A percentile compares a stretch with the other conserved stretches of the same genome.
These are phyloP conservation scores for Rhabdomys dilectus DNA, from an alignment of 2,113 vertebrate species.

Conservation along the genomic window DNA sequence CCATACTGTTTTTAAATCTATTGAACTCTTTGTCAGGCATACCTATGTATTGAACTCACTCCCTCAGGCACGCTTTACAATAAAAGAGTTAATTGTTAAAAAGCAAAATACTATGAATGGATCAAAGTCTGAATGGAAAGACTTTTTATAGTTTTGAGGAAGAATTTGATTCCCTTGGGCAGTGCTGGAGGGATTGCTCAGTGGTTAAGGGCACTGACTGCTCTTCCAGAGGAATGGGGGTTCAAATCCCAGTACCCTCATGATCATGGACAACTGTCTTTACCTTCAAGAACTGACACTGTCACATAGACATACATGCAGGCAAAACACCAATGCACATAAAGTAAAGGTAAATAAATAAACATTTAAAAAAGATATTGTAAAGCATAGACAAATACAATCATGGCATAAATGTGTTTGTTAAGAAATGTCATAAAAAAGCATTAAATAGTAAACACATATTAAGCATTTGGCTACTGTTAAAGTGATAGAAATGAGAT, in stretches of 20 bases:
- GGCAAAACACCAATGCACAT: no score
- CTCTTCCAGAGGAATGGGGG: no score
- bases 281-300: no score
- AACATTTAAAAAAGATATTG: not conserved
- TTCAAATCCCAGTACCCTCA: no score
- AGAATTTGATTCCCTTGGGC: conserved; percentile 10
- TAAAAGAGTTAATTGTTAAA: not conserved
- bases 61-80: not conserved
- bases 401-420: not conserved
- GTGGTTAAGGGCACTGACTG: no score
- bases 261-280: no score
- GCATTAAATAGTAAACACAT: not conserved
- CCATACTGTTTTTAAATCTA: not conserved
- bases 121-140: not conserved
- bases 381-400: not conserved
- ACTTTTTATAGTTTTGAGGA: not conserved
- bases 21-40: not conserved
- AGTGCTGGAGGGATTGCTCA: not conserved
- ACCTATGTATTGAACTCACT: not conserved
- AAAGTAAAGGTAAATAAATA: no score
- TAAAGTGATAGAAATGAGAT: not conserved
- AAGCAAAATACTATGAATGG: not conserved
- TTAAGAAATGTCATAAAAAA: not conserved
- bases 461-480: not conserved
- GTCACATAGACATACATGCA: no score